phyloP scores from a whole-genome alignment of 2,113 vertebrate genomes.

The Tachycineta bicolor region DNA sequence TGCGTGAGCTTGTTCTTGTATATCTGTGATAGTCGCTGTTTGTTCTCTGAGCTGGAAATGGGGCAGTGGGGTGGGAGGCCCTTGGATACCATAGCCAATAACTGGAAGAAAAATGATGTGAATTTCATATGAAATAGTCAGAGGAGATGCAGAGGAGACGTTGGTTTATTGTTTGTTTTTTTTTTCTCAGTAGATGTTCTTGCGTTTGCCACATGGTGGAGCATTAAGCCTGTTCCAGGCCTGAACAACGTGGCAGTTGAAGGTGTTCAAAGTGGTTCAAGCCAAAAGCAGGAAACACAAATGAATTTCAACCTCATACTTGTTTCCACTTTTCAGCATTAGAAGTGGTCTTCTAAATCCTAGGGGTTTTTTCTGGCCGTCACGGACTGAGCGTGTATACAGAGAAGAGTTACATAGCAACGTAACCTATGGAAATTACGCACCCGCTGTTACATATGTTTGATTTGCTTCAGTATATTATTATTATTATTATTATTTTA shows the following conservation, averaged over 20 bases:
- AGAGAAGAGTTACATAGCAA: constrained; percentile 69
- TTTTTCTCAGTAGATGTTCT: constrained; percentile 50
- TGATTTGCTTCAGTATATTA: constrained; percentile 73
- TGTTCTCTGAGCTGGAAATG: constrained; percentile 79
- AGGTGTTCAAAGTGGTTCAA: constrained; percentile 62
- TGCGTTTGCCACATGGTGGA: constrained; percentile 44
- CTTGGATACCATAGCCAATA: constrained; percentile 76
- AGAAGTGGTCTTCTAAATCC: constrained; percentile 48
- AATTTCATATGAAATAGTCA: constrained; percentile 60
- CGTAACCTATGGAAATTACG: constrained; percentile 56
- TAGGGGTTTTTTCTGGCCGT: constrained; percentile 35
- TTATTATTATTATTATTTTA: constrained; percentile 75
- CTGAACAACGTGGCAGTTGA: constrained; percentile 45
- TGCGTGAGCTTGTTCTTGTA: constrained; percentile 75
- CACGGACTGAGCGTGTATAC: constrained; percentile 22
- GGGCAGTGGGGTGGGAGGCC: constrained; percentile 68
- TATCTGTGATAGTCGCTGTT: constrained; percentile 76
- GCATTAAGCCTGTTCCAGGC: constrained; percentile 36
- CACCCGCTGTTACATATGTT: constrained; percentile 67
- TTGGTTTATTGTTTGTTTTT: background rate
- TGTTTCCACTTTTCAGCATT: constrained; percentile 59
- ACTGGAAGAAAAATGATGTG: constrained; percentile 81
- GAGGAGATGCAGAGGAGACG: constrained; percentile 45
- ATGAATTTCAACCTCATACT: constrained; percentile 47
- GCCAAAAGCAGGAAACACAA: constrained; percentile 69